Evolutionary conservation across 2,888 invertebrate genomes (phyloP).

Genomic region (Hermaeophaga mercurialis): DNA sequence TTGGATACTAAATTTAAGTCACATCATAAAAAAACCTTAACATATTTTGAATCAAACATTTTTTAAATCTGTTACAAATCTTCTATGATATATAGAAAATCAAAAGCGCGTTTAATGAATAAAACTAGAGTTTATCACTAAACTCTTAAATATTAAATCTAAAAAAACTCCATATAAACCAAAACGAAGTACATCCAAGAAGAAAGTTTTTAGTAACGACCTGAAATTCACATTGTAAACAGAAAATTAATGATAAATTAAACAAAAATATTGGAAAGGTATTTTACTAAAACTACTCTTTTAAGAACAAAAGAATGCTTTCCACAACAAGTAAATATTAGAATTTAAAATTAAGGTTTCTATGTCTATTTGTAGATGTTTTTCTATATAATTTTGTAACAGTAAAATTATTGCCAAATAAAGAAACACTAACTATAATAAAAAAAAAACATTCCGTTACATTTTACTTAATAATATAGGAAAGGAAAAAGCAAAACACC

Average conservation of each 20-base stretch:
- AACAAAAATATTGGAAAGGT: slow-evolving; percentile 41
- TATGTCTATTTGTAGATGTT: no score
- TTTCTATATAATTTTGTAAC: no score
- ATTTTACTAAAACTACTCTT: background rate
- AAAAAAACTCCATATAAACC: slow-evolving; percentile 35
- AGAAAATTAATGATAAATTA: slow-evolving; percentile 32
- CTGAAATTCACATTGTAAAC: slow-evolving; percentile 52
- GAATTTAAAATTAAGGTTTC: no score
- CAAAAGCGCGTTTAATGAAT: slow-evolving; percentile 29
- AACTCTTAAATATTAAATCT: slow-evolving; percentile 35
- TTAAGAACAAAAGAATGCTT: no score
- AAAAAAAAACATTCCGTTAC: background rate
- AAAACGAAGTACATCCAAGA: slow-evolving; percentile 42
- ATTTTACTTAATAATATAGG: background rate
- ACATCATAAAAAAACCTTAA: slow-evolving; percentile 33
- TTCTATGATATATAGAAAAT: slow-evolving; percentile 17
- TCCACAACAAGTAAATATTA: no score
- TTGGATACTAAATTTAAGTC: slow-evolving; percentile 41
- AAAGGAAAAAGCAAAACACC: background rate
- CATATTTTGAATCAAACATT: slow-evolving; percentile 22
- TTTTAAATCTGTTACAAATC: no score
- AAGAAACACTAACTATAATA: no score
- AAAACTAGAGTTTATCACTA: slow-evolving; percentile 35
- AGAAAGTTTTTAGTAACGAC: slow-evolving; percentile 48
- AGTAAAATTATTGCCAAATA: no score